Base-by-base conservation (phyloP, 2,113 vertebrate species). In the Carassius gibelio region DNA sequence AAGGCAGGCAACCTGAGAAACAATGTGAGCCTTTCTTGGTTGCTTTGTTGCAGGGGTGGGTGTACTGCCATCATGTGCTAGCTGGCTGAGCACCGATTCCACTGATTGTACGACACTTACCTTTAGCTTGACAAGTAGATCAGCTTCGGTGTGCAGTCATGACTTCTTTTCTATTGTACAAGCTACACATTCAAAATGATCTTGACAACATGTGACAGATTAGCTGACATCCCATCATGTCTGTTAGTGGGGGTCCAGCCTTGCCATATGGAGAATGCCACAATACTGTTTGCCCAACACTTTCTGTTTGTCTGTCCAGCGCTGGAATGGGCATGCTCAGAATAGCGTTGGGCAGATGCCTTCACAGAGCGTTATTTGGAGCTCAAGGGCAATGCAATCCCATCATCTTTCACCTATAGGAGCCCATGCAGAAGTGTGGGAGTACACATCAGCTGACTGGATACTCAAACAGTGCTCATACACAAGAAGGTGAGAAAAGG, bases 301-400 rank as follows among this genome's bases (percentile, higher is more conserved):
- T 55, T 36, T 76, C 30, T 64, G 75, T 77, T 55, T 48, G n/a
- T 80, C 36, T 85, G 45, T 88, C 38, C 74, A 77, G 90, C 87
- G 87, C 89, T 87, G 92, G 92, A 94, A 93, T 93, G 91, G 85
- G 87, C 89, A 79, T 88, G 93, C 94, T 94, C 92, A 95, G 94
- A 95, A 95, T 95, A 95, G 94, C 92, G 90, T 84, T 90, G 90
- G 88, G 87, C 91, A 92, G 92, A 94, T 94, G 93, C 94, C 92
- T 93, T 92, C 88, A 85, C 86, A 79, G 80, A 82, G 83, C 89
- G 91, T 94, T 95, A 95, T 95, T 94, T 94, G 92, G 90, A 94
- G 94, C 90, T 90, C 89, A 92, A 93, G 93, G 92, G 93, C 91
- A 91, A 93, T 85, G 87, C 92, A 93, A 94, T 95, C 91, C 87